A percentile compares a stretch with the other conserved stretches of the same genome.
Conservation (phyloP, 2,888 invertebrate genomes). For the Deilephila elpenor region DNA sequence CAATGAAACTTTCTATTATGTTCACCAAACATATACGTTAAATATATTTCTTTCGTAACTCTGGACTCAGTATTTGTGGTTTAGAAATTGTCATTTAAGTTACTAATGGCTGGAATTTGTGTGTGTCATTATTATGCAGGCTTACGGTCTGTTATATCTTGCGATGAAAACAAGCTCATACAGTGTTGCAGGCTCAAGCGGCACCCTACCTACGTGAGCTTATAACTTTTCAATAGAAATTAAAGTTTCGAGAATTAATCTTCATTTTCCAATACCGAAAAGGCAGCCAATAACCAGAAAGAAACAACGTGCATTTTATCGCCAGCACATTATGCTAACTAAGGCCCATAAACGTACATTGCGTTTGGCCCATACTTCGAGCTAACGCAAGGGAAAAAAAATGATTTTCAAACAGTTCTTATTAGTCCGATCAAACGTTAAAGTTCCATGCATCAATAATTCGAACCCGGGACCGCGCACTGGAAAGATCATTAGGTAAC, state of each 20-base stretch:
- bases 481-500: constrained; percentile 25
- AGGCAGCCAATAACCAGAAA: neutral
- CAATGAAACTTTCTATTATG: too few species aligned
- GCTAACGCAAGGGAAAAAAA: neutral
- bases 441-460: constrained; percentile 25
- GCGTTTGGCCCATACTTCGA: neutral
- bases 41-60: too few species aligned
- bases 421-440: constrained; percentile 19
- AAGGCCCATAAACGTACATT: constrained; percentile 1
- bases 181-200: too few species aligned
- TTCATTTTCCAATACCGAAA: neutral
- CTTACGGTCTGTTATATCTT: too few species aligned
- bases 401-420: constrained; percentile 6
- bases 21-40: too few species aligned
- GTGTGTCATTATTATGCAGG: too few species aligned
- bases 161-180: too few species aligned
- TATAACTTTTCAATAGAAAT: too few species aligned
- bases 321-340: neutral
- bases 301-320: neutral
- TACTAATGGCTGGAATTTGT: too few species aligned
- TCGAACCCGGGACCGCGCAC: constrained; percentile 17
- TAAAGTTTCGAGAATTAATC: neutral
- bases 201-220: too few species aligned
- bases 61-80: too few species aligned
- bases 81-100: too few species aligned